phyloP scores from a whole-genome alignment of 2,797 vertebrate genomes.

The Rhabdomys pumilio region DNA sequence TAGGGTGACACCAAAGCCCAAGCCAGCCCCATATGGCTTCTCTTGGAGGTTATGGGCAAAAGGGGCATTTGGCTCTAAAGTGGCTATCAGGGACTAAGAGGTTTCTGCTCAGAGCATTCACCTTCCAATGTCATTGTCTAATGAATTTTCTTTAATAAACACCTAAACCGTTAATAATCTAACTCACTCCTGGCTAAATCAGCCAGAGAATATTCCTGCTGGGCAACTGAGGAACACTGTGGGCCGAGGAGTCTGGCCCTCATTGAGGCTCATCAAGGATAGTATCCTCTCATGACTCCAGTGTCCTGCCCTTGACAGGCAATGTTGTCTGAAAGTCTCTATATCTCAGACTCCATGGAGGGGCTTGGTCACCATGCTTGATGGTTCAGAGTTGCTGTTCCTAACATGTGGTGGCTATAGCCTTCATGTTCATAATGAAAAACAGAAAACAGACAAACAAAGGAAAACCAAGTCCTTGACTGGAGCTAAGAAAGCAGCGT shows the following conservation, averaged over 20 bases:
- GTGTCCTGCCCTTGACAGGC: background rate
- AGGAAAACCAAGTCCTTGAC: background rate
- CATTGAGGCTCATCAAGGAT: background rate
- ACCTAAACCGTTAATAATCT: background rate
- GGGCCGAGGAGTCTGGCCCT: fast-evolving
- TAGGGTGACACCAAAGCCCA: background rate
- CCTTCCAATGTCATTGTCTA: background rate
- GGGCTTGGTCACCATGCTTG: background rate
- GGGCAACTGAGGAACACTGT: fast-evolving
- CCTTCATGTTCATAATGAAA: background rate
- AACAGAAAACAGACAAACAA: background rate
- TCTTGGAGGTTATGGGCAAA: background rate
- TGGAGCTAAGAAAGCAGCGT: fast-evolving
- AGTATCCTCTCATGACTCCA: fast-evolving
- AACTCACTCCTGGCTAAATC: background rate
- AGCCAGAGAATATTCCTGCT: background rate
- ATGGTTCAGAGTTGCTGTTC: background rate
- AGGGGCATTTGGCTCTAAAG: background rate
- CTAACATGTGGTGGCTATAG: background rate
- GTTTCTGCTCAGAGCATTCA: background rate
- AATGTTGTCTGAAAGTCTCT: fast-evolving
- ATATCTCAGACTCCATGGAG: too few relatives aligned
- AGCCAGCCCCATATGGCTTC: fast-evolving
- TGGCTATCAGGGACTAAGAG: background rate
- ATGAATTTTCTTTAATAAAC: background rate